phyloP scores from a whole-genome alignment of 1,140 invertebrate species.

The Drosophila carrolli region DNA sequence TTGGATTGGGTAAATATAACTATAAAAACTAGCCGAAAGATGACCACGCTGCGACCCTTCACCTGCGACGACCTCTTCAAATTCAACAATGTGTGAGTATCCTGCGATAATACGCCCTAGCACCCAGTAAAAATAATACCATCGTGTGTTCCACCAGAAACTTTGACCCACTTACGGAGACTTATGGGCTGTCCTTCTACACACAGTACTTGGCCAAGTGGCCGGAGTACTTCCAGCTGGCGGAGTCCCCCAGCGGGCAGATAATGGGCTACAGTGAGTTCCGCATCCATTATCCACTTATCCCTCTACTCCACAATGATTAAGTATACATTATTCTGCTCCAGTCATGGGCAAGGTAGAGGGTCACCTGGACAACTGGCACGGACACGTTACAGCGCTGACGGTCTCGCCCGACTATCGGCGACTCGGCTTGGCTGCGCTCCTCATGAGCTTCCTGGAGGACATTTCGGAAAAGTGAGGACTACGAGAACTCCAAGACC shows the following conservation, averaged over 20 bases:
- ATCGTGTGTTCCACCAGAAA: constrained; percentile 88
- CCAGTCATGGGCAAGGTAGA: constrained; percentile 99
- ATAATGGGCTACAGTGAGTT: constrained; percentile 99
- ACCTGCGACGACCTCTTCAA: constrained; percentile 97
- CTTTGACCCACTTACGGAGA: constrained; percentile 98
- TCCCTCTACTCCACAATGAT: no score
- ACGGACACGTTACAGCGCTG: constrained; percentile 99
- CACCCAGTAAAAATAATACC: no score
- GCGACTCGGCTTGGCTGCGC: constrained; percentile 95
- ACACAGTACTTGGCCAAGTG: constrained; percentile 98
- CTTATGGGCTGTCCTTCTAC: constrained; percentile 98
- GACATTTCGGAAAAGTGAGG: constrained; percentile 97
- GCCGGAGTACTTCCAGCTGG: constrained; percentile 99
- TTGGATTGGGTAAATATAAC: no score
- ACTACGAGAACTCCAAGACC: background rate
- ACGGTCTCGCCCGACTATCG: constrained; percentile 98
- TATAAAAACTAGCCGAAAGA: constrained; percentile 74
- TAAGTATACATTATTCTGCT: background rate
- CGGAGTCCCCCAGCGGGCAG: constrained; percentile 96
- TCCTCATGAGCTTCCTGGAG: constrained; percentile 98
- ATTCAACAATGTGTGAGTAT: constrained; percentile 97
- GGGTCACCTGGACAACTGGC: constrained; percentile 97
- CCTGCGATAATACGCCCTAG: no score
- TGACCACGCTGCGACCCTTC: constrained; percentile 97
- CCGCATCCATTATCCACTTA: no score